Percentiles rank a stretch among this genome's conserved stretches.
Conservation (phyloP, 37 sponge, comb jelly and placozoan species). For the Mnemiopsis leidyi region DNA sequence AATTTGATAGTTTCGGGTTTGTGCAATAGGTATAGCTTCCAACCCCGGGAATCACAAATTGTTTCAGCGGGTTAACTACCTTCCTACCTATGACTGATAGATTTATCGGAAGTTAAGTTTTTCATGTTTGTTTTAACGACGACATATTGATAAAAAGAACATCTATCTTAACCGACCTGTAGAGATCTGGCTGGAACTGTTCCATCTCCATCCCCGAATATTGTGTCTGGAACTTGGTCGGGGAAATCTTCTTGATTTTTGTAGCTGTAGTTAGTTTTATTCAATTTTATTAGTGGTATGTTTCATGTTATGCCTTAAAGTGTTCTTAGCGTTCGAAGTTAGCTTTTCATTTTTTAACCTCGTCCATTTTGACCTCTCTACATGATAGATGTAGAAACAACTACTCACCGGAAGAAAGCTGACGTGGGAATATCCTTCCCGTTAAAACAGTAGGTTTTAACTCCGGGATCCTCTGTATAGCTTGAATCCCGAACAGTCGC, state of each 20-base stretch:
- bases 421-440: slow-evolving; percentile 9
- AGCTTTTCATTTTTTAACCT: too few relatives aligned
- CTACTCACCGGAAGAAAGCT: neutral
- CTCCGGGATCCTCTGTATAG: slow-evolving; percentile 15
- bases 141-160: neutral
- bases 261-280: too few relatives aligned
- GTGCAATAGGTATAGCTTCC: too few relatives aligned
- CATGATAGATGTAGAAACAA: too few relatives aligned
- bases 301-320: too few relatives aligned
- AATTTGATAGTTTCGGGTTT: too few relatives aligned
- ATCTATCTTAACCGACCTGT: neutral
- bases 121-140: neutral
- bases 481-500: neutral
- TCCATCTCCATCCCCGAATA: slow-evolving; percentile 18
- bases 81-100: neutral
- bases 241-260: slow-evolving; percentile 38
- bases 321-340: too few relatives aligned
- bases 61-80: too few relatives aligned
- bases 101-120: neutral
- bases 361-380: too few relatives aligned
- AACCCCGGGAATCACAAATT: too few relatives aligned
- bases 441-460: neutral
- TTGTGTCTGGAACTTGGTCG: neutral
- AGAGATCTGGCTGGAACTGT: slow-evolving; percentile 41
- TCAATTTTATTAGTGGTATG: too few relatives aligned